phyloP scores from a whole-genome alignment of 2,113 vertebrate species.

The Pithys albifrons region DNA sequence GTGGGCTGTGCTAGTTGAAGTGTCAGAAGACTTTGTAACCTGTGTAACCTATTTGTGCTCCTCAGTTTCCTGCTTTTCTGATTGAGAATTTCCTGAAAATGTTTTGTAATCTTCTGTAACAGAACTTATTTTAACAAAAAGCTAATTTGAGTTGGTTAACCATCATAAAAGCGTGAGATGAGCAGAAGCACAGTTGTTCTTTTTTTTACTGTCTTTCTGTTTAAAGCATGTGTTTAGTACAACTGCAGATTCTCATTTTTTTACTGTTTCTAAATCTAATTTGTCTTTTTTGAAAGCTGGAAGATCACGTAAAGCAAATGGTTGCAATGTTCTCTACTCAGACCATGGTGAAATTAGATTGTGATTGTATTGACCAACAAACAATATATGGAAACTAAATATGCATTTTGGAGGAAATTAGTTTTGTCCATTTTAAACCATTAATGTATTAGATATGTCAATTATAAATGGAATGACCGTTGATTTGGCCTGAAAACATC shows the following conservation, averaged over 20 bases:
- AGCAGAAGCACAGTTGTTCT: not conserved
- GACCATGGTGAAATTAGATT: slow-evolving; percentile 14
- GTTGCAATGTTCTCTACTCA: not conserved
- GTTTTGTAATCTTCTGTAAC: not conserved
- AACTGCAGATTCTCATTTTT: not conserved
- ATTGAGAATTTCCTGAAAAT: not conserved
- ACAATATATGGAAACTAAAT: slow-evolving; percentile 46
- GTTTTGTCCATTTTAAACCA: slow-evolving; percentile 32
- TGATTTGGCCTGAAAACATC: slow-evolving; percentile 37
- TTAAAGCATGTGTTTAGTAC: not conserved
- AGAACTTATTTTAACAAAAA: not conserved
- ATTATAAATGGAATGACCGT: slow-evolving; percentile 39
- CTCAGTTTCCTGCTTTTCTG: not conserved
- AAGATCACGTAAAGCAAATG: not conserved
- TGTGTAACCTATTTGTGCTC: not conserved
- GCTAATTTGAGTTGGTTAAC: not conserved
- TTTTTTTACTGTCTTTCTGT: not conserved
- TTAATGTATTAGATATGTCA: slow-evolving; percentile 52
- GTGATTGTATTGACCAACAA: slow-evolving; percentile 62
- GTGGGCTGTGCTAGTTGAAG: not conserved
- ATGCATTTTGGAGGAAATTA: slow-evolving; percentile 41
- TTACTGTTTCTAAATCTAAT: not conserved
- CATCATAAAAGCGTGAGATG: not conserved
- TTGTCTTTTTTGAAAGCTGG: not conserved
- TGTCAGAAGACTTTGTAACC: not conserved